Evolutionary conservation across 2,888 invertebrate genomes (phyloP).

Genomic region (Lasioglossum leucozonium): DNA sequence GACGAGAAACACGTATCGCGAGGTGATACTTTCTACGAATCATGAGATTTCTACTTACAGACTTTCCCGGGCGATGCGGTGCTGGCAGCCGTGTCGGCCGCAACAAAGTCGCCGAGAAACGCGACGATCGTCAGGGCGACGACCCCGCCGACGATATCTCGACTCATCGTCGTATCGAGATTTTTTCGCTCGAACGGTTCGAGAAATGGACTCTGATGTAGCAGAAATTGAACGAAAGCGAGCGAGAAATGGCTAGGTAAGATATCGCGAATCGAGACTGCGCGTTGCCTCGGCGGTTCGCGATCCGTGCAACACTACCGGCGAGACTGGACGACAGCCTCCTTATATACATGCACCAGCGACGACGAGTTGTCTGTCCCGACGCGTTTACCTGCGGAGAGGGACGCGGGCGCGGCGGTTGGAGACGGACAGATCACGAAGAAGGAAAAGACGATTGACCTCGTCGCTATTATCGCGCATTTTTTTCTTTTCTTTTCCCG

Average conservation of each 20-base stretch:
- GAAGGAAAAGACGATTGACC: conserved; percentile 29
- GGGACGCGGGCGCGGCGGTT: neutral
- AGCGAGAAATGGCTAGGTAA: neutral
- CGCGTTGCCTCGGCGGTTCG: neutral
- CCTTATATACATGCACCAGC: conserved; percentile 51
- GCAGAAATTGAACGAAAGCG: neutral
- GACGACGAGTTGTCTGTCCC: conserved; percentile 36
- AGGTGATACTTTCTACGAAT: neutral
- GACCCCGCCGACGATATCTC: neutral
- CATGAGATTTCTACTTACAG: neutral
- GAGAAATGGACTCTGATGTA: neutral
- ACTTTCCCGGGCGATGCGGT: neutral
- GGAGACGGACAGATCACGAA: neutral
- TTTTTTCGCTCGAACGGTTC: neutral
- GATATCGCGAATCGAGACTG: neutral
- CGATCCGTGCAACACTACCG: neutral
- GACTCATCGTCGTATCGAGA: neutral
- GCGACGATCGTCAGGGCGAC: neutral
- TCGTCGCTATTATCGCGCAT: conserved; percentile 1
- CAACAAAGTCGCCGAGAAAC: neutral
- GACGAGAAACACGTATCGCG: too few species aligned
- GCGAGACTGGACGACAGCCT: neutral
- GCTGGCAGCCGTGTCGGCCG: neutral
- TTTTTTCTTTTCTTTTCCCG: neutral
- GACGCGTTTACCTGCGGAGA: conserved; percentile 31